Evolutionary conservation across 2,797 vertebrate species (phyloP).

Genomic region (Aphelocoma californica): DNA sequence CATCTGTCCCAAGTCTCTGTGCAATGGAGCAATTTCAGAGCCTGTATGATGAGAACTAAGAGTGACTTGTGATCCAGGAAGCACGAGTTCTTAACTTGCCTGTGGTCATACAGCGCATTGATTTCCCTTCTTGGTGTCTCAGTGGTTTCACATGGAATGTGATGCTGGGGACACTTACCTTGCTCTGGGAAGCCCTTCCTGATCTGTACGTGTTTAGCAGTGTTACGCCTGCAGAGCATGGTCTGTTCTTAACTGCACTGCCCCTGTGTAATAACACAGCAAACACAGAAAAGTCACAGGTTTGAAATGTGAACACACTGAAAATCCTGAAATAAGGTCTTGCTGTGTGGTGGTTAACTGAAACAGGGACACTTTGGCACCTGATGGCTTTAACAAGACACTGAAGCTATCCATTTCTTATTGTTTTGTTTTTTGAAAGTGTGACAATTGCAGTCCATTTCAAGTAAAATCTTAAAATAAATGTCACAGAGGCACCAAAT

Average conservation of each 20-base stretch:
- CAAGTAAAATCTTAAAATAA: slow-evolving; percentile 13
- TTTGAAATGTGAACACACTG: neutral
- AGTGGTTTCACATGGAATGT: slow-evolving; percentile 6
- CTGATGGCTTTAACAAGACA: neutral
- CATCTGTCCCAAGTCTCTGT: neutral
- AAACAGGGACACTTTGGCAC: neutral
- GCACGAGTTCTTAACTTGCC: slow-evolving; percentile 26
- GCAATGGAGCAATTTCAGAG: neutral
- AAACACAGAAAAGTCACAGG: neutral
- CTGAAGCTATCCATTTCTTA: neutral
- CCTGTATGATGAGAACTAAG: neutral
- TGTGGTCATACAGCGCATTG: slow-evolving; percentile 10
- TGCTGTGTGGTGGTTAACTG: neutral
- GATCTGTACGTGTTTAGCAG: neutral
- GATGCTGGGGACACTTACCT: neutral
- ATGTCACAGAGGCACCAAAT: neutral
- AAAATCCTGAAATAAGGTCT: neutral
- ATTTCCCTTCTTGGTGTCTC: neutral
- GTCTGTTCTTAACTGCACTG: neutral
- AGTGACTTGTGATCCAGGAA: slow-evolving; percentile 18
- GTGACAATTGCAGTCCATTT: neutral
- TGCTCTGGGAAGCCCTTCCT: neutral
- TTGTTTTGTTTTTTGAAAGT: neutral
- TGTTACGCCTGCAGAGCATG: neutral
- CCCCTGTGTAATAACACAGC: neutral